Base-by-base conservation (phyloP, 35 echinoderm and acorn worm genomes). In the Heliocidaris erythrogramma region DNA sequence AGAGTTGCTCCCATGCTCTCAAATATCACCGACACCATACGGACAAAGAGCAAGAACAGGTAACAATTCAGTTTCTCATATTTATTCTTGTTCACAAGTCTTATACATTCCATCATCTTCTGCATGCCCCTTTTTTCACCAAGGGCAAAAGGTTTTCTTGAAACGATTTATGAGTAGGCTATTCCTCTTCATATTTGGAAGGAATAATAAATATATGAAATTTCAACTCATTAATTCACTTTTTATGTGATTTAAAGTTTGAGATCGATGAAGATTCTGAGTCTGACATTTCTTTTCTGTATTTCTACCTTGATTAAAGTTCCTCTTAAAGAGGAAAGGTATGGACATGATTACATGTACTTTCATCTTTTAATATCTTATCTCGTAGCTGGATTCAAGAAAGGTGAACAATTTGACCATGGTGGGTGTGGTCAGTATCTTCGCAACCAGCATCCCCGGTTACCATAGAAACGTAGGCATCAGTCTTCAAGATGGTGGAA, bases 1-100 rank as follows among this genome's bases (percentile, higher is more conserved):
- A 97, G 53, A 47, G 65, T 56, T 97, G 96, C 93, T 85, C 94
- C n/a, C 96, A 97, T 48, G 49, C 60, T 30, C 59, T 97, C 17
- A 93, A 32, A 59, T 24, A 95, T 86, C 96, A 97, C 85, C 42
- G 96, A 16, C 60, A 95, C 13, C 85, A 91, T 42, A 95, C 91
- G 30, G 91, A 95, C 5, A 78, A 97, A 71, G 96, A 97, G 27
- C 86, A 93, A 47, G 65, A 30, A 32, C 11, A 61, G 30, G 96
- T 97, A 87, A 88, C 90, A 88, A 30, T 69, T 2, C 9, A 2
- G 59, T 60, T 60, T 18, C 59, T 60, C 18, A 60, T 60, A 12
- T 60, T 12, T 30, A 14, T 42, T 7, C 18, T 87, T 87, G 85
- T 87, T 87, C 32, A 10, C 35, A 42, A 42, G 0, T 42, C 35